phyloP scores from a whole-genome alignment of 2,797 vertebrate genomes.

The Anniella stebbinsi region DNA sequence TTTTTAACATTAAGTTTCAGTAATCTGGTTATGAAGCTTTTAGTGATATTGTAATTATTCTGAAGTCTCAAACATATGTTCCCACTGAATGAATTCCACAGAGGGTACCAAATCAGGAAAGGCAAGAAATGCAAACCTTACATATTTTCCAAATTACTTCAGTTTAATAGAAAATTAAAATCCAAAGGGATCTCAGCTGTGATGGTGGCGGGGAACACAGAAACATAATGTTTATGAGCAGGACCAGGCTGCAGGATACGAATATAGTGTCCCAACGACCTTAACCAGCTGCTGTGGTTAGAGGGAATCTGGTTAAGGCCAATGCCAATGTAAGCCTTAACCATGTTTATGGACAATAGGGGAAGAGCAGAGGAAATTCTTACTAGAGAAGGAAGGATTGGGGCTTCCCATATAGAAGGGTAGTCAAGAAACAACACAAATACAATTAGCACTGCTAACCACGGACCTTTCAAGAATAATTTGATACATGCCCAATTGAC shows the following conservation, averaged over 20 bases:
- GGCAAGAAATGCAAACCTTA: conserved; percentile 56
- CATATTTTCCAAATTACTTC: conserved; percentile 44
- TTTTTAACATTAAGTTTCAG: conserved; percentile 77
- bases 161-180: conserved; percentile 59
- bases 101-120: conserved; percentile 70
- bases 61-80: conserved; percentile 80
- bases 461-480: conserved; percentile 16
- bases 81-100: conserved; percentile 71
- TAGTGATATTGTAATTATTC: conserved; percentile 83
- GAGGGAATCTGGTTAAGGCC: not conserved
- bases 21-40: conserved; percentile 85
- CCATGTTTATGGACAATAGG: not conserved
- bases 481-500: not conserved
- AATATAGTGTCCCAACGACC: not conserved
- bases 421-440: not conserved
- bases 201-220: not conserved
- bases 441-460: not conserved
- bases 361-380: not conserved
- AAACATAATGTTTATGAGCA: conserved; percentile 29
- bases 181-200: conserved; percentile 48
- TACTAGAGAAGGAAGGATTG: too few species aligned
- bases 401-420: not conserved
- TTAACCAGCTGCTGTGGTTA: not conserved
- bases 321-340: not conserved
- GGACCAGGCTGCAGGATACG: not conserved